Percentiles rank a stretch among this genome's conserved stretches.
These are phyloP conservation scores for Venturia canescens DNA, from an alignment of 1,140 invertebrate genomes.

Conservation along the genomic window DNA sequence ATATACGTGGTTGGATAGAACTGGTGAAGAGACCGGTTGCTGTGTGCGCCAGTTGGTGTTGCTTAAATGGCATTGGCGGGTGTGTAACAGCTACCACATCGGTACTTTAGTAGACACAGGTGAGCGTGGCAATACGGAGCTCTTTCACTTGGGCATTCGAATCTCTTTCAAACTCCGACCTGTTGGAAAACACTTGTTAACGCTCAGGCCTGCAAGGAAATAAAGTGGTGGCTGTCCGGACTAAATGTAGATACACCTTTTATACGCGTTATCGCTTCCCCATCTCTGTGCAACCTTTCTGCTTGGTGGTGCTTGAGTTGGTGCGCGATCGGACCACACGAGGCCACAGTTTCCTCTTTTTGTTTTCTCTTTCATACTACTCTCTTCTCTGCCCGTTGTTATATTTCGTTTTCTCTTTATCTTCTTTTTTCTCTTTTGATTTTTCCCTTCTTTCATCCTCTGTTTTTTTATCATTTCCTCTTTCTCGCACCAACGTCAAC, in stretches of 20 bases:
- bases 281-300: constrained; percentile 43
- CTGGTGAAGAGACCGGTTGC: constrained; percentile 33
- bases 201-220: constrained; percentile 65
- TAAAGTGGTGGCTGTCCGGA: constrained; percentile 73
- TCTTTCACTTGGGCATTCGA: constrained; percentile 50
- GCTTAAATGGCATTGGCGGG: constrained; percentile 34
- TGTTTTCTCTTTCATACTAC: constrained; percentile 50
- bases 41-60: constrained; percentile 25
- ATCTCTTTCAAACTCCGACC: constrained; percentile 56
- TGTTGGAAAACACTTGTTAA: constrained; percentile 75
- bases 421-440: neutral
- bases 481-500: constrained; percentile 25
- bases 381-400: constrained; percentile 48
- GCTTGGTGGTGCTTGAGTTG: constrained; percentile 38
- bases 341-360: constrained; percentile 51
- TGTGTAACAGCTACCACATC: constrained; percentile 29
- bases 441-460: neutral
- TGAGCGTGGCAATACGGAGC: constrained; percentile 31
- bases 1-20: neutral
- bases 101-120: constrained; percentile 30
- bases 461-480: neutral
- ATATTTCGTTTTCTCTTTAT: neutral
- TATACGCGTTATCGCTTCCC: constrained; percentile 70
- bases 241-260: constrained; percentile 74
- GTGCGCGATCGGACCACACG: constrained; percentile 60